A percentile compares a stretch with the other conserved stretches of the same genome.
Conservation (phyloP, 1,140 invertebrate genomes). For the Pogonomyrmex californicus region DNA sequence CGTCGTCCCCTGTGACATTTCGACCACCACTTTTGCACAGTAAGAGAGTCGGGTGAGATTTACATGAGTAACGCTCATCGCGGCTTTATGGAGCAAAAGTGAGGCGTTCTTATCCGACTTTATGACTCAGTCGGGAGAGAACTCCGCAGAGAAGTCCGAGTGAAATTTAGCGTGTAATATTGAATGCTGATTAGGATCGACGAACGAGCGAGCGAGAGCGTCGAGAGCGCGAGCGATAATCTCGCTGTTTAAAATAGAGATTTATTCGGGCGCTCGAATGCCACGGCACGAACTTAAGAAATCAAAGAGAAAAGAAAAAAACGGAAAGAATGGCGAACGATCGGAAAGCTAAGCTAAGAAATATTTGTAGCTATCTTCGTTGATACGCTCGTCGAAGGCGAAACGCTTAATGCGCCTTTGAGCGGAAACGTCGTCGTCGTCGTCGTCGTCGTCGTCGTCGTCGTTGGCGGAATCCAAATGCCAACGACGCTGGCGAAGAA, state of each 20-base stretch:
- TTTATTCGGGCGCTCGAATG: constrained; percentile 34
- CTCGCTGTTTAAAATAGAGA: constrained; percentile 42
- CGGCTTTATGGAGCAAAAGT: constrained; percentile 57
- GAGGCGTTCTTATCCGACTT: constrained; percentile 58
- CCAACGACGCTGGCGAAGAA: constrained; percentile 24
- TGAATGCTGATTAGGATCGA: constrained; percentile 61
- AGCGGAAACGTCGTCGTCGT: constrained; percentile 42
- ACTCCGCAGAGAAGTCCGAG: constrained; percentile 35
- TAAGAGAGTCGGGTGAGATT: constrained; percentile 51
- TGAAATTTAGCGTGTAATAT: constrained; percentile 65
- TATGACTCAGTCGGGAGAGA: constrained; percentile 37
- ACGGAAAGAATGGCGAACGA: constrained; percentile 17
- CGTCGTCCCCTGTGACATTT: constrained; percentile 13
- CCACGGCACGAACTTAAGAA: not conserved
- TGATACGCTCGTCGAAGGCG: constrained; percentile 33
- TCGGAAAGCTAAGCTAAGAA: constrained; percentile 21
- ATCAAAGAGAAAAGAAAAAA: not conserved
- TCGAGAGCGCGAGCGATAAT: constrained; percentile 10
- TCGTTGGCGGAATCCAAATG: constrained; percentile 10
- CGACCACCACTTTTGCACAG: constrained; percentile 19
- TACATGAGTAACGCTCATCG: constrained; percentile 59
- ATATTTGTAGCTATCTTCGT: constrained; percentile 23
- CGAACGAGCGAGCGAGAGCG: constrained; percentile 12
- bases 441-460: not conserved
- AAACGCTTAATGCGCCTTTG: constrained; percentile 45